phyloP scores from a whole-genome alignment of 2,797 vertebrate species.

The Esox lucius region DNA sequence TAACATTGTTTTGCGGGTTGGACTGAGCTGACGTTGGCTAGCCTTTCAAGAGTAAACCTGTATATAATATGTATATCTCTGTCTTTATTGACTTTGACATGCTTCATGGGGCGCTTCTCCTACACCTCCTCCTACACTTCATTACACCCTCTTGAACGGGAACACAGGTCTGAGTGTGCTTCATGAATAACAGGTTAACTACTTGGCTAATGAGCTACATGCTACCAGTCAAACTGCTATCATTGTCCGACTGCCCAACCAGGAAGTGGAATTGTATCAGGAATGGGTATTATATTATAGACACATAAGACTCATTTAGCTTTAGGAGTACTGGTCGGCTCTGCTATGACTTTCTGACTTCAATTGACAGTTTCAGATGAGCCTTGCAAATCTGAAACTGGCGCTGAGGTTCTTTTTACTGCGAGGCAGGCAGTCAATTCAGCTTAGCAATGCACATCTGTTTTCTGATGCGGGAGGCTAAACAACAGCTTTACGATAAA shows the following conservation, averaged over 20 bases:
- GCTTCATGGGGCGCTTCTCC: background rate
- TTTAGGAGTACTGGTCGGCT: constrained; percentile 44
- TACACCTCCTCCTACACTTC: background rate
- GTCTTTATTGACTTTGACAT: constrained; percentile 30
- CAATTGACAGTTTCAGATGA: constrained; percentile 70
- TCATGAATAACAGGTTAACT: constrained; percentile 25
- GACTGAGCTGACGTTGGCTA: constrained; percentile 42
- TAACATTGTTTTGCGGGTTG: no score
- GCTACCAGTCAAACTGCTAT: constrained; percentile 47
- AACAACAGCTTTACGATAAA: constrained; percentile 50
- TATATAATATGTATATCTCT: constrained; percentile 22
- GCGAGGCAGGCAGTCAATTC: constrained; percentile 65
- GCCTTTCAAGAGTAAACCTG: constrained; percentile 22
- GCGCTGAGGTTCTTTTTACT: constrained; percentile 66
- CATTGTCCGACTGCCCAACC: constrained; percentile 48
- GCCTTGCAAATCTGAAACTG: constrained; percentile 63
- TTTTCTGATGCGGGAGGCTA: constrained; percentile 52
- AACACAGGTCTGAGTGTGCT: background rate
- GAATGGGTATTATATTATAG: constrained; percentile 56
- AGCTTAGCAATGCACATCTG: constrained; percentile 69
- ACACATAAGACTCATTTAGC: constrained; percentile 55
- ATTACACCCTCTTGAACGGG: constrained; percentile 1
- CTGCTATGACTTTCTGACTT: constrained; percentile 42
- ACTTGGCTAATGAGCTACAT: constrained; percentile 36
- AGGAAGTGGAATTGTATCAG: constrained; percentile 40